phyloP scores from a whole-genome alignment of 2,888 invertebrate species.

The Orgyia antiqua region DNA sequence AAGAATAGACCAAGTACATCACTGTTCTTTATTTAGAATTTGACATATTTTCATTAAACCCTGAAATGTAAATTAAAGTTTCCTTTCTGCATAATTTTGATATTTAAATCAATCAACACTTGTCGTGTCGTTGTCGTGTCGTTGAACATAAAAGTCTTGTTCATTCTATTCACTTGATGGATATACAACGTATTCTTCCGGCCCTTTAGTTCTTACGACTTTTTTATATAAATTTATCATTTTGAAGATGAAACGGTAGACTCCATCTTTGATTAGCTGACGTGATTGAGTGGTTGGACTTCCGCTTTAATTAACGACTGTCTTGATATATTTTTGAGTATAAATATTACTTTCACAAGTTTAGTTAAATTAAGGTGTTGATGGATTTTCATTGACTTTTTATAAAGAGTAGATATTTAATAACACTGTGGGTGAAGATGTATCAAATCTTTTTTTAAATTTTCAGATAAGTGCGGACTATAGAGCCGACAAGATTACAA shows the following conservation, averaged over 20 bases:
- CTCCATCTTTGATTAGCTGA: slow-evolving; percentile 54
- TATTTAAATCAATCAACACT: slow-evolving; percentile 14
- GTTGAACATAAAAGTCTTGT: slow-evolving; percentile 16
- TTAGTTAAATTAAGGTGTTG: slow-evolving; percentile 10
- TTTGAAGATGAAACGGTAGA: slow-evolving; percentile 57
- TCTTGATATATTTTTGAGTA: slow-evolving; percentile 31
- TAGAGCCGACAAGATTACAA: no score
- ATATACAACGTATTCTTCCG: slow-evolving; percentile 48
- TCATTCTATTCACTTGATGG: slow-evolving; percentile 36
- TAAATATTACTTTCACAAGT: slow-evolving; percentile 14
- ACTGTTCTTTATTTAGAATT: no score
- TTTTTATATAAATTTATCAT: slow-evolving; percentile 53
- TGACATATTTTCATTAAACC: no score
- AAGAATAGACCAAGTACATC: no score
- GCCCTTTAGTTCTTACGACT: slow-evolving; percentile 42
- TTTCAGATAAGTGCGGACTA: no score
- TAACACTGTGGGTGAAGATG: no score
- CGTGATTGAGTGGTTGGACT: slow-evolving; percentile 56
- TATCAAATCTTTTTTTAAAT: no score
- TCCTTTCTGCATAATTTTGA: no score
- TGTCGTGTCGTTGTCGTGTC: slow-evolving; percentile 20
- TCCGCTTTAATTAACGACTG: slow-evolving; percentile 47
- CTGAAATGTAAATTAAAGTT: no score
- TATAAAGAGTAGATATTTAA: no score
- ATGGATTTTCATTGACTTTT: slow-evolving; percentile 12